Base-by-base conservation (phyloP, 2,797 vertebrate genomes). In the Cirrhinus mrigala region DNA sequence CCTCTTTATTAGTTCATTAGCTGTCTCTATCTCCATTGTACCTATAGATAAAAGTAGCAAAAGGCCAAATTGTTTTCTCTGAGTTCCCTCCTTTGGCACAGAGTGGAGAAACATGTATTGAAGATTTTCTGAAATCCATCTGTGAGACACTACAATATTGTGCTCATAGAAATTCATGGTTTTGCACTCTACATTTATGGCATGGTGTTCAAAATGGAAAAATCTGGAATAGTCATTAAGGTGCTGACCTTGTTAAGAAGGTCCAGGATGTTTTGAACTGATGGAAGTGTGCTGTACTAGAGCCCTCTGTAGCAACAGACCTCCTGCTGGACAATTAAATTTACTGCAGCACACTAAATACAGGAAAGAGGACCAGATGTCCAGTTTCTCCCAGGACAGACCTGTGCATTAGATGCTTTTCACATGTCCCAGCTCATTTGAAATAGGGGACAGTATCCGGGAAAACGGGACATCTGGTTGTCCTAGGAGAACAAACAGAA, bases 241-340 rank as follows among this genome's bases (percentile, higher is more conserved):
- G 24, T 48, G 11, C 56, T 82, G 69, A 73, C 24, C 70, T 74
- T 83, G 71, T 75, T 27, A 52, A 52, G 50, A n/a, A 4, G n/a
- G 29, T 68, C 20, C 46, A 64, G 48, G 60, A 3, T 5, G 5
- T 52, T 82, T 44, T 68, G 27, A 83, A 50, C 56, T 50, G 44
- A 74, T 9, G 22, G 1, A 48, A 46, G 24, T 52, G n/a, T 46
- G 44, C 48, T 82, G 46, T 85, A 22, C 70, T 40, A 33, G 29
- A 54, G 33, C 78, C 27, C 60, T 81, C 66, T 68, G 50, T 66
- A 82, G 56, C 20, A 62, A 66, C 78, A 82, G 69, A 87, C 81
- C 88, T 70, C 85, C 87, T 83, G 76, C 84, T 89, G 89, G 89
- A 27, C 40, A 58, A 12, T 62, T 40, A 1, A 4, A 18, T 29